These are phyloP conservation scores for Brotula barbata DNA, from an alignment of 2,797 vertebrate genomes.

Conservation along the genomic window DNA sequence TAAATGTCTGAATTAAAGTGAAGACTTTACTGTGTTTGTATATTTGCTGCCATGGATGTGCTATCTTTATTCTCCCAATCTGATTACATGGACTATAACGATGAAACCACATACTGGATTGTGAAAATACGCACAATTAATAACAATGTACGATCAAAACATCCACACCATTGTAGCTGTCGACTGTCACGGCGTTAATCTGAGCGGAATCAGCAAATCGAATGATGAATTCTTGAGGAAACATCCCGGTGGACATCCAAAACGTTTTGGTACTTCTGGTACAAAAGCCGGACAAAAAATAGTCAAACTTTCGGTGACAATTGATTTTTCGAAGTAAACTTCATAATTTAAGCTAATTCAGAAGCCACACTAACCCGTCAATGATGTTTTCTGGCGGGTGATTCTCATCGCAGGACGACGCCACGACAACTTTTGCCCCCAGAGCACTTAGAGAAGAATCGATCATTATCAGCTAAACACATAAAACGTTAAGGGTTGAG, in stretches of 20 bases:
- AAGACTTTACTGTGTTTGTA: no score
- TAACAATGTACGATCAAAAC: background rate
- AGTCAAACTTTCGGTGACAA: no score
- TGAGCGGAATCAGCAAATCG: constrained; percentile 81
- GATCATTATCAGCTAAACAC: constrained; percentile 49
- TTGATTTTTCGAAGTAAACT: no score
- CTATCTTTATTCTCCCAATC: no score
- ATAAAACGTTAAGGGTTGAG: background rate
- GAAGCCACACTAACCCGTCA: constrained; percentile 82
- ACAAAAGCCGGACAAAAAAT: no score
- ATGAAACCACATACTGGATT: background rate
- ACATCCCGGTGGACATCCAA: constrained; percentile 96
- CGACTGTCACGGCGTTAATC: constrained; percentile 81
- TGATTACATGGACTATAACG: no score
- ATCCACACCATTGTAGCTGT: constrained; percentile 85
- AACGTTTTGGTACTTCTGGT: constrained; percentile 85
- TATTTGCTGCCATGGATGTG: no score
- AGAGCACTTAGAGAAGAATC: constrained; percentile 78
- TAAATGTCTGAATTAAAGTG: no score
- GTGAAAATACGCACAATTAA: background rate
- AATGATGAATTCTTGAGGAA: constrained; percentile 92
- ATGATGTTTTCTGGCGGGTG: constrained; percentile 87
- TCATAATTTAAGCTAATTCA: no score
- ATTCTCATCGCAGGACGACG: constrained; percentile 86
- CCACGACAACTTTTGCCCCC: constrained; percentile 83